A percentile compares a stretch with the other conserved stretches of the same genome.
Conservation (phyloP, 2,797 vertebrate genomes). For the Alcedo quadribrachys region DNA sequence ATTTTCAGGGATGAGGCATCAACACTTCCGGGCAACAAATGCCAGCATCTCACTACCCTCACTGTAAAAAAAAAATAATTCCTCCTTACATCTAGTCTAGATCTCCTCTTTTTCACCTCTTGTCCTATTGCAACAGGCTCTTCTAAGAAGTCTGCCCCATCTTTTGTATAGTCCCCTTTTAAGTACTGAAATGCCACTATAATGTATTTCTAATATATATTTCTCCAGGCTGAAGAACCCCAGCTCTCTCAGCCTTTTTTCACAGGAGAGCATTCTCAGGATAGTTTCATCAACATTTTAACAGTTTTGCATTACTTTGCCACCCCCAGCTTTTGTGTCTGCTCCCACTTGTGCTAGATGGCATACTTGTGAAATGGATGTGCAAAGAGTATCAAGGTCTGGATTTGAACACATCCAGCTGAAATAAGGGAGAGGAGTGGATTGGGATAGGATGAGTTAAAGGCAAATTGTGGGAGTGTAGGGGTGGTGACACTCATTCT, state of each 20-base stretch:
- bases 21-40: background rate
- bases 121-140: background rate
- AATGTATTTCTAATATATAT: background rate
- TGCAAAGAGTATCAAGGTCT: background rate
- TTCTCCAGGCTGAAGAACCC: background rate
- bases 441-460: background rate
- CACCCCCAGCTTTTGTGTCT: background rate
- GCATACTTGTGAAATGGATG: background rate
- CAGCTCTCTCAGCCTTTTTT: background rate
- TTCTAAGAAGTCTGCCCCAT: background rate
- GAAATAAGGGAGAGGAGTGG: background rate
- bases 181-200: background rate
- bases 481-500: background rate
- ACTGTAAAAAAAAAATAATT: background rate
- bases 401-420: background rate
- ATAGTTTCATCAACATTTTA: background rate
- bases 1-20: background rate
- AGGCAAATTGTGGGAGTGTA: background rate
- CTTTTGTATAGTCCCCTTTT: background rate
- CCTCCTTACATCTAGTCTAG: background rate
- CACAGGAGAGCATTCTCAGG: background rate
- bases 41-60: background rate
- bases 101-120: background rate
- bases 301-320: background rate
- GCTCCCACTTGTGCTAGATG: background rate